Evolutionary conservation across 2,113 vertebrate genomes (phyloP), one percentile per base, ranked within the genome.

Genomic region (Pseudolaguvia tuberculata): DNA sequence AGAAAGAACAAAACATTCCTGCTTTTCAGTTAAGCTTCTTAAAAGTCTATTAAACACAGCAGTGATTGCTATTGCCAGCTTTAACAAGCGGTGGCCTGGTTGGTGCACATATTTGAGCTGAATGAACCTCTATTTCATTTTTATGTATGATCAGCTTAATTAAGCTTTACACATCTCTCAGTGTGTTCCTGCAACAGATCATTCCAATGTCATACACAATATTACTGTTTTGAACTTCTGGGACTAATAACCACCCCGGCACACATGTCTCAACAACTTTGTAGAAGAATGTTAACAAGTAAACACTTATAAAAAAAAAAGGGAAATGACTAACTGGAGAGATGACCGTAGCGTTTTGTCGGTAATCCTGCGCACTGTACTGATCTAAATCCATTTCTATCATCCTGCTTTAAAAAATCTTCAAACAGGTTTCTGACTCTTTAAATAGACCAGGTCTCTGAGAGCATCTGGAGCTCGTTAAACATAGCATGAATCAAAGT

Each of bases 391-490:
- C 65, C 55, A 45, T 59, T 50, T 47, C 55, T 53, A 3, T 42
- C 47, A 39, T 18, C 21, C 31, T 61, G 42, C 35, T 75, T 56
- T 48, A 20, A 39, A 23, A 18, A n/a, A 58, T 8, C 25, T 50
- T 57, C 53, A 73, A 82, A 87, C 86, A 87, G 85, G 85, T 90
- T 88, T 85, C 86, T 81, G 73, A 85, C 82, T 86, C 85, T 85
- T 86, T 82, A 81, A 85, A 85, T 78, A 75, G 66, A 52, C 35
- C 68, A n/a, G 29, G 58, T 76, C 67, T 65, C 74, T 69, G 50
- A 6, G 18, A 69, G 76, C 89, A 91, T 90, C 89, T 91, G 89
- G 86, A 79, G 53, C 79, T 79, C 58, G 82, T 91, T 89, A 89
- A 58, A 65, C 42, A 59, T 47, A 11, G 70, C 14, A 80, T 72